Evolutionary conservation across 2,113 vertebrate species (phyloP).

Genomic region (Mirounga angustirostris): DNA sequence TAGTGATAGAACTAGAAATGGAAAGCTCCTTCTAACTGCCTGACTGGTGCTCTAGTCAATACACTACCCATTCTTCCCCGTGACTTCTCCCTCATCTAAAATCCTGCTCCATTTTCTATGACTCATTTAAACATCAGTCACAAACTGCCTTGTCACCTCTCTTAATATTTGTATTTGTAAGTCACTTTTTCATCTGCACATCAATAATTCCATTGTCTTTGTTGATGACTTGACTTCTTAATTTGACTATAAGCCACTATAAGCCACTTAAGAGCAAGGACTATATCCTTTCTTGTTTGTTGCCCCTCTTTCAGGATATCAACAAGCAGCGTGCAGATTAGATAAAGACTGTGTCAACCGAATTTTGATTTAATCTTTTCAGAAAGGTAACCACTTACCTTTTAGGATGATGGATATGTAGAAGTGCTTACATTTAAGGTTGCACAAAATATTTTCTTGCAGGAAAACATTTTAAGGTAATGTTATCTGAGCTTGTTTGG

Average conservation of each 20-base stretch:
- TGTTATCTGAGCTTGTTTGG: neutral
- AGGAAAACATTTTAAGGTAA: conserved; percentile 18
- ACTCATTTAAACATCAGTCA: neutral
- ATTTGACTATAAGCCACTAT: neutral
- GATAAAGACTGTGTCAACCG: neutral
- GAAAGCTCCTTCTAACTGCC: neutral
- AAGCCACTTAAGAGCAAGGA: neutral
- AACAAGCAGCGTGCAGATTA: neutral
- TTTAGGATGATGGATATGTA: neutral
- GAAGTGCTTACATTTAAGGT: neutral
- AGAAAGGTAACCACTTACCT: neutral
- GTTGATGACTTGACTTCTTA: neutral
- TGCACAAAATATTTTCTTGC: neutral
- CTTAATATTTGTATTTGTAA: neutral
- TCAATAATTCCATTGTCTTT: neutral
- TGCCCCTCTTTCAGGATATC: neutral
- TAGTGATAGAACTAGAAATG: neutral
- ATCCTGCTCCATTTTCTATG: neutral
- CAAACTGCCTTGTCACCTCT: neutral
- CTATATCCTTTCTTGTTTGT: neutral
- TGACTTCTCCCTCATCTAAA: neutral
- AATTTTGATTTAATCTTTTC: neutral
- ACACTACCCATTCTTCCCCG: neutral
- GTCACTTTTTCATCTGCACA: neutral
- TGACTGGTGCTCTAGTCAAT: neutral